Conservation (phyloP, 2,797 vertebrate species). For the Cryptoprocta ferox region DNA sequence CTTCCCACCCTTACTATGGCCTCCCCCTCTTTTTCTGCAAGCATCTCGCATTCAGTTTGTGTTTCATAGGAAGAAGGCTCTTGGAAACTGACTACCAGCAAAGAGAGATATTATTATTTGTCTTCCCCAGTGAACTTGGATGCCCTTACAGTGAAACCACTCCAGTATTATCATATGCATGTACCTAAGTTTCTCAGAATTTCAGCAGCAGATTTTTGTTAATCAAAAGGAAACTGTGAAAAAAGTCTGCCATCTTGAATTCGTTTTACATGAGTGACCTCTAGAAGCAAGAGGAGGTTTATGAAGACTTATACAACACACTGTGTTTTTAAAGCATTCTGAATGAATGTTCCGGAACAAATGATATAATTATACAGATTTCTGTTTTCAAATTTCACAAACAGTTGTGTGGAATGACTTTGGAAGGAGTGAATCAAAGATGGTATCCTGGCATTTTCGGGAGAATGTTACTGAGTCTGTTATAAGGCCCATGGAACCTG, state of each 20-base stretch:
- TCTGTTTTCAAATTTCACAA: constrained; percentile 57
- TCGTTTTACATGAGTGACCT: constrained; percentile 22
- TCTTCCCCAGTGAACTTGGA: not conserved
- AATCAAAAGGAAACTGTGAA: constrained; percentile 52
- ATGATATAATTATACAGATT: not conserved
- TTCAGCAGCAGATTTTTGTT: not conserved
- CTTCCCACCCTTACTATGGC: not conserved
- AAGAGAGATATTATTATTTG: not conserved
- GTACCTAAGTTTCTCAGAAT: not conserved
- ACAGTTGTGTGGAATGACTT: not conserved
- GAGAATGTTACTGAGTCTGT: not conserved
- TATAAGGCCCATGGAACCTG: not conserved
- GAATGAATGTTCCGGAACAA: constrained; percentile 46
- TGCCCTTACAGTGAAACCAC: not conserved
- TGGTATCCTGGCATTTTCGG: not conserved
- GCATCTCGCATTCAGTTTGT: not conserved
- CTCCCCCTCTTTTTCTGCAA: not conserved
- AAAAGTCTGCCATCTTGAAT: constrained; percentile 71
- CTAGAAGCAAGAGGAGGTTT: constrained; percentile 27
- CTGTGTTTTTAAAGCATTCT: not conserved
- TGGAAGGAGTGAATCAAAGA: not conserved
- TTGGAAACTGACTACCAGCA: not conserved
- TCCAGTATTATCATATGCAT: not conserved
- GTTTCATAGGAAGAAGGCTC: not conserved
- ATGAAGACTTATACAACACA: not conserved